Conservation (phyloP, 2,113 vertebrate species). For the Oreochromis niloticus region DNA sequence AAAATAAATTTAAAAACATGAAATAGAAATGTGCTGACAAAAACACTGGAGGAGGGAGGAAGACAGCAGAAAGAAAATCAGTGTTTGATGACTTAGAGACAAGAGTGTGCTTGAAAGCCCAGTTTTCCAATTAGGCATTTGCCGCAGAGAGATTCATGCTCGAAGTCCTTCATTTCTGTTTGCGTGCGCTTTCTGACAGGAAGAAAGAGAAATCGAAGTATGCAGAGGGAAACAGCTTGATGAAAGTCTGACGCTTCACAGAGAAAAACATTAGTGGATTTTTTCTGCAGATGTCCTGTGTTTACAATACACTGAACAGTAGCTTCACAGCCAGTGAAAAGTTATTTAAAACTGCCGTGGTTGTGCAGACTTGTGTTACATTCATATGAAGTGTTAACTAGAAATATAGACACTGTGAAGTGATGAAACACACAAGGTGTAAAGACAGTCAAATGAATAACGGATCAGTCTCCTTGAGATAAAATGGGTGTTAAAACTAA, state of each 20-base stretch:
- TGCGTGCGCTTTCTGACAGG: neutral
- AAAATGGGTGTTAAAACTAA: neutral
- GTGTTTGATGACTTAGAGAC: neutral
- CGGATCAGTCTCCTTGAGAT: neutral
- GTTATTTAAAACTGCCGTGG: neutral
- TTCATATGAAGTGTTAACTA: neutral
- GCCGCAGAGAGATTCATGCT: neutral
- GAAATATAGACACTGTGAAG: neutral
- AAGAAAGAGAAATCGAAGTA: neutral
- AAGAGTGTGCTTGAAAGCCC: neutral
- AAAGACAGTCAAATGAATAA: neutral
- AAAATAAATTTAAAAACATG: neutral
- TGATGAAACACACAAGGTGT: neutral
- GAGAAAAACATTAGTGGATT: neutral
- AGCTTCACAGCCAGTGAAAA: neutral
- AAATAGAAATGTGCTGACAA: neutral
- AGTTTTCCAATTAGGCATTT: neutral
- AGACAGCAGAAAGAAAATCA: neutral
- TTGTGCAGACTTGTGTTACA: neutral
- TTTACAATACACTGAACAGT: neutral
- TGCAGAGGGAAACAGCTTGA: neutral
- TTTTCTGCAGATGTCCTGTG: neutral
- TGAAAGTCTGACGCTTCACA: neutral
- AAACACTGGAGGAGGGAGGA: neutral
- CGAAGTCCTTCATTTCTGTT: neutral